These are phyloP conservation scores for Drosophila colorata DNA, from an alignment of 2,888 invertebrate genomes.

Conservation along the genomic window DNA sequence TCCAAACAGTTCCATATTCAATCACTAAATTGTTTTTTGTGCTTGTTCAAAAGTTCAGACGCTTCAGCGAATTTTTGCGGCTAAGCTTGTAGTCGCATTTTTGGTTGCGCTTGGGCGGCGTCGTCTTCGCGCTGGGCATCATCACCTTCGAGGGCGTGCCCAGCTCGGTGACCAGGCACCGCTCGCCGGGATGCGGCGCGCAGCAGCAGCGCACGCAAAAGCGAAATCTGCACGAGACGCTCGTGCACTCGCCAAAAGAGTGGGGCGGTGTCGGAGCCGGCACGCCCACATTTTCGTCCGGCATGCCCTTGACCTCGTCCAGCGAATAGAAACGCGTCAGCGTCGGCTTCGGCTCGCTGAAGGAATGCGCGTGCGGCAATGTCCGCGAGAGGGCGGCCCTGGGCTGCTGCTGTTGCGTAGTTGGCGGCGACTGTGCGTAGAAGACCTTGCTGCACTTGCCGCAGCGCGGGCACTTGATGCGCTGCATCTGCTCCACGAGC, in stretches of 20 bases:
- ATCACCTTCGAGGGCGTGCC: slow-evolving; percentile 80
- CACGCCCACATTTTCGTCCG: slow-evolving; percentile 4
- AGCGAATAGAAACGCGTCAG: slow-evolving; percentile 61
- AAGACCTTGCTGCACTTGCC: slow-evolving; percentile 68
- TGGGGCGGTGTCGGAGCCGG: slow-evolving; percentile 9
- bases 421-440: slow-evolving; percentile 18
- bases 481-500: slow-evolving; percentile 61
- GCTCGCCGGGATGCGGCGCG: slow-evolving; percentile 75
- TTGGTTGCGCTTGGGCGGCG: slow-evolving; percentile 65
- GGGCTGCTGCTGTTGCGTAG: neutral
- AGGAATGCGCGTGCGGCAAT: slow-evolving; percentile 46
- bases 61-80: slow-evolving; percentile 70
- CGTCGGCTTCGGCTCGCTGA: slow-evolving; percentile 8
- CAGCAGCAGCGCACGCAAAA: slow-evolving; percentile 77
- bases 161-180: slow-evolving; percentile 71
- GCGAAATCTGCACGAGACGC: slow-evolving; percentile 68
- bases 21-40: slow-evolving; percentile 13
- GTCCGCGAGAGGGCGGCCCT: slow-evolving; percentile 52
- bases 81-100: slow-evolving; percentile 59
- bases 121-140: slow-evolving; percentile 53
- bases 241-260: slow-evolving; percentile 67
- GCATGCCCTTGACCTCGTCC: slow-evolving; percentile 50
- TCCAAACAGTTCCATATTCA: slow-evolving; percentile 10
- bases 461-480: slow-evolving; percentile 72
- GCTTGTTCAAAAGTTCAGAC: slow-evolving; percentile 56